Conservation (phyloP, 2,888 invertebrate genomes). For the Eilema sororculum region DNA sequence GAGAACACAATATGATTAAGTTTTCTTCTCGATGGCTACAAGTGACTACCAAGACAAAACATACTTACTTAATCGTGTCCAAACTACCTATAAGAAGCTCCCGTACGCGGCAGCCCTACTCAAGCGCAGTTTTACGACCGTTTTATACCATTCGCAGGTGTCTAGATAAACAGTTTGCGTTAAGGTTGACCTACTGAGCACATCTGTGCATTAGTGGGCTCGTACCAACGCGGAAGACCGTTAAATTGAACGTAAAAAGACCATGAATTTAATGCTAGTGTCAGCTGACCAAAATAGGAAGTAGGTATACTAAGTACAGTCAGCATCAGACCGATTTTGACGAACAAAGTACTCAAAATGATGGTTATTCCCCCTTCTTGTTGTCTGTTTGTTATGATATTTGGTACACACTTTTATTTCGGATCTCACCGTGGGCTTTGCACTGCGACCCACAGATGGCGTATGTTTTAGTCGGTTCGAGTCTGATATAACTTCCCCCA, state of each 20-base stretch:
- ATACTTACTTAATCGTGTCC: too few species aligned
- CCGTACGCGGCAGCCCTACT: conserved; percentile 47
- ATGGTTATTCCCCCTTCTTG: too few species aligned
- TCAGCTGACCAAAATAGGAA: conserved; percentile 25
- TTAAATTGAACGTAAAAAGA: conserved; percentile 34
- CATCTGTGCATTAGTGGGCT: conserved; percentile 55
- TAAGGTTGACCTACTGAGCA: conserved; percentile 64
- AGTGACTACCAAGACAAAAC: neutral
- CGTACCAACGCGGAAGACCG: conserved; percentile 34
- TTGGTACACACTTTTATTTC: too few species aligned
- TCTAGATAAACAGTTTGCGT: conserved; percentile 51
- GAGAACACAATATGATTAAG: too few species aligned
- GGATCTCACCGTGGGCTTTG: too few species aligned
- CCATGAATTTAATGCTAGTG: conserved; percentile 26
- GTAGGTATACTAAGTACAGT: neutral
- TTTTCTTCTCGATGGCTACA: too few species aligned
- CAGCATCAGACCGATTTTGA: too few species aligned
- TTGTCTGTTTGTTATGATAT: too few species aligned
- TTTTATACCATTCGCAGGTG: conserved; percentile 67
- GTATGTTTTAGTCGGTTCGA: too few species aligned
- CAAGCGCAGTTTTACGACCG: conserved; percentile 40
- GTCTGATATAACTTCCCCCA: too few species aligned
- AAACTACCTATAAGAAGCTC: neutral
- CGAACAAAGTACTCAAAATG: too few species aligned
- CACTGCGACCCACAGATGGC: too few species aligned